Base-by-base conservation (phyloP, 2,888 invertebrate species). In the Cordylochernes scorpioides region DNA sequence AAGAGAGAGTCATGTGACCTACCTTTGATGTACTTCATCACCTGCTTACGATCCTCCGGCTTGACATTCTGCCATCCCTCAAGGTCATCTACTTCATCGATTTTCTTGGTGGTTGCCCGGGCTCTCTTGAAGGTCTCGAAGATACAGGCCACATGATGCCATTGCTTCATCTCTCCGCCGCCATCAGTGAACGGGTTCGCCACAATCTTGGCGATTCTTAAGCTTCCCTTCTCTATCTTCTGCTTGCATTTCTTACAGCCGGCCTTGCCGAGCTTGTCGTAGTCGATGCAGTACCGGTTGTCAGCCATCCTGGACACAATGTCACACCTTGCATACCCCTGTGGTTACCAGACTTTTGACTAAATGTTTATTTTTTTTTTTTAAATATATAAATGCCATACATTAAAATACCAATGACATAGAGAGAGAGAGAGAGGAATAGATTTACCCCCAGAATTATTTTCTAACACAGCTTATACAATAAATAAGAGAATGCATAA, bases 201-300 rank as follows among this genome's bases (percentile, higher is more conserved):
- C 4, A 66, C 63, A 12, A 75, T 46, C 43, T 78, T 80, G 0
- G 72, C 80, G 25, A 82, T 55, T 32, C 82, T 60, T 25, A 78
- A 46, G 34, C 64, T 60, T 14, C 68, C 73, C 46, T 66, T 63
- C 2, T 64, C 63, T 45, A 77, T 70, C 45, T 69, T 69, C 34
- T 63, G 58, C 55, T 80, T 82, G 51, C 82, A 84, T 45, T 71
- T 74, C 51, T 80, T 80, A 48, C 84, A 84, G 9, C 65, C 64
- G 1, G 82, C 71, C 28, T 71, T 61, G 0, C 72, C 72, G 8
- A 67, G 62, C 55, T 78, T 78, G 0, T 78, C 77, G 37, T 70
- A 63, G 42, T 82, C 82, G 7, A 68, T 64, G 31, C 59, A 63
- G 52, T 49, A 59, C 34, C 47, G 45, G 30, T 53, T 53, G 14